phyloP scores from a whole-genome alignment of 2,888 invertebrate species.

The Pterobdella sp. region DNA sequence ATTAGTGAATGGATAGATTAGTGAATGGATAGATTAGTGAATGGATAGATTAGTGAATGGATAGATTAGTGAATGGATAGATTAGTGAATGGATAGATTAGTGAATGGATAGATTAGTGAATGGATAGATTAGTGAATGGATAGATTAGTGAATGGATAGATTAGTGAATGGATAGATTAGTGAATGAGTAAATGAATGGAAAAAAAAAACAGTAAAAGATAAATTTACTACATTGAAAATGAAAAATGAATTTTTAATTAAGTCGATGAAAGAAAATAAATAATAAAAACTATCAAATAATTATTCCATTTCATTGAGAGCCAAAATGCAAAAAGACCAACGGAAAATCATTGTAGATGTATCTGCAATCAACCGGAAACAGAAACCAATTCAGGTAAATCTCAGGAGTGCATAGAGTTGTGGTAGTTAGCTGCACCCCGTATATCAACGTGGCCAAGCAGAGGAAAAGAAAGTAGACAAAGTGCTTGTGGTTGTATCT shows the following conservation, averaged over 20 bases:
- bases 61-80: background rate
- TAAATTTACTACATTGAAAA: background rate
- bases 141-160: background rate
- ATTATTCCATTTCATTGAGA: no score
- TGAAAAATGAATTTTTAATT: background rate
- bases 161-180: background rate
- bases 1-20: background rate
- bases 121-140: background rate
- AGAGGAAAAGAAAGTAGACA: constrained; percentile 45
- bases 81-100: background rate
- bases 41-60: background rate
- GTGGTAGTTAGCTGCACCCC: constrained; percentile 74
- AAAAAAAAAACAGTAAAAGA: background rate
- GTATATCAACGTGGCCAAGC: constrained; percentile 53
- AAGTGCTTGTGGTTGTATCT: constrained; percentile 49
- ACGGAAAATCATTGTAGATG: constrained; percentile 66
- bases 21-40: background rate
- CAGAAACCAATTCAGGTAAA: constrained; percentile 62
- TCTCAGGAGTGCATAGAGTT: constrained; percentile 74
- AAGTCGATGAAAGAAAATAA: background rate
- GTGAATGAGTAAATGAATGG: background rate
- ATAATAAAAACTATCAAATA: no score
- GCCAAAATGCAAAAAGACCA: constrained; percentile 37
- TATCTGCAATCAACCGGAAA: constrained; percentile 76
- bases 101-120: background rate